Percentiles rank a stretch among this genome's conserved stretches.
phyloP scores from a whole-genome alignment of 2,113 vertebrate genomes.

The Columba janthina region DNA sequence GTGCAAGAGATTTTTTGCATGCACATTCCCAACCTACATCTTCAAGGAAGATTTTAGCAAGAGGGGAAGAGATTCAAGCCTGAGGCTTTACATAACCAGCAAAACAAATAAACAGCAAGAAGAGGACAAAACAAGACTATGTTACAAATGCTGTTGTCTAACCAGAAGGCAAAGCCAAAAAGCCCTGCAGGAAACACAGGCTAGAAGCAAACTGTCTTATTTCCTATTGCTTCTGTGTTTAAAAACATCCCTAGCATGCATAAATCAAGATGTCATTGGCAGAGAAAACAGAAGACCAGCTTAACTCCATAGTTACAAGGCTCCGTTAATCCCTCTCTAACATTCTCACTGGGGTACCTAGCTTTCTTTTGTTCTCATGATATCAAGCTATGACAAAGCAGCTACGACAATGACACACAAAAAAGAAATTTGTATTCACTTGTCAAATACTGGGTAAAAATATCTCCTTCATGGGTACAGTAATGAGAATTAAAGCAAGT shows the following conservation, averaged over 20 bases:
- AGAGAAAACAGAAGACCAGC: conserved; percentile 42
- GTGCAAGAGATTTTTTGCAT: not conserved
- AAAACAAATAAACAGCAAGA: conserved; percentile 13
- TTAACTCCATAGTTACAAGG: conserved; percentile 65
- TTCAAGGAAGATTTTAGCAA: not conserved
- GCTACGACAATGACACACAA: not conserved
- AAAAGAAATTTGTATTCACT: not conserved
- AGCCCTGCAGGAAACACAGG: conserved; percentile 27
- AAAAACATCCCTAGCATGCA: conserved; percentile 59
- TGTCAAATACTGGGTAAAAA: not conserved
- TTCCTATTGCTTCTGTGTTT: conserved; percentile 50
- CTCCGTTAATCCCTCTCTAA: conserved; percentile 42
- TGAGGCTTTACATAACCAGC: not conserved
- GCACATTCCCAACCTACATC: not conserved
- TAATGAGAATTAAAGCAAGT: not conserved
- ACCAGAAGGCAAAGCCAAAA: conserved; percentile 21
- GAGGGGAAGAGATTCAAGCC: not conserved
- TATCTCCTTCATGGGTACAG: not conserved
- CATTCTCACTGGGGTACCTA: conserved; percentile 1
- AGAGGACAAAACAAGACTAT: not conserved
- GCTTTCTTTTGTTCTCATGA: conserved; percentile 39
- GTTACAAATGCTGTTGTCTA: not conserved
- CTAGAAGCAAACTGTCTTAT: conserved; percentile 16
- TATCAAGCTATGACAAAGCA: not conserved
- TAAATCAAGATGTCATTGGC: conserved; percentile 55